Conservation (phyloP, 2,113 vertebrate genomes). For the Emydocephalus ijimae region DNA sequence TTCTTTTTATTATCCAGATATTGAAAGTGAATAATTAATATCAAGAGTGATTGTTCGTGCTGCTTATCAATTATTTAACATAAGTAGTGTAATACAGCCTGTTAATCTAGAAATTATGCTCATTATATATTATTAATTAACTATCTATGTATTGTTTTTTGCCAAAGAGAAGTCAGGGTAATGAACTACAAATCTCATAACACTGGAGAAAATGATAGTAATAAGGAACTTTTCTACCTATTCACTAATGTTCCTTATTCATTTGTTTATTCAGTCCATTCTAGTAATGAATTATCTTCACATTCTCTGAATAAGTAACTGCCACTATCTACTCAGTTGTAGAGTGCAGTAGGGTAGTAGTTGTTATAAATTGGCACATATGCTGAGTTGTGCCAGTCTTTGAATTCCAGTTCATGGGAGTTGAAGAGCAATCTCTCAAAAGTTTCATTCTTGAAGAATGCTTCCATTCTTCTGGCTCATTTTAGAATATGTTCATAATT, state of each 20-base stretch:
- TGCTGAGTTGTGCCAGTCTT: neutral
- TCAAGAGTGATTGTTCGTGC: neutral
- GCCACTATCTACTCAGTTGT: neutral
- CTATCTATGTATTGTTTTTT: neutral
- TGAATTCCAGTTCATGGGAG: neutral
- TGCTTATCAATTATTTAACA: slow-evolving; percentile 8
- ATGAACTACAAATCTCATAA: neutral
- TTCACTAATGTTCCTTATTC: neutral
- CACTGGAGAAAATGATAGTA: neutral
- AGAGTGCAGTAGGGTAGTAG: neutral
- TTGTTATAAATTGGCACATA: neutral
- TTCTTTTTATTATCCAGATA: slow-evolving; percentile 1
- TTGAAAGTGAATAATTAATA: neutral
- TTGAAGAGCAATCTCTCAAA: neutral
- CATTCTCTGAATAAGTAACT: neutral
- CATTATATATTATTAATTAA: neutral
- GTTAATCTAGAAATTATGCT: neutral
- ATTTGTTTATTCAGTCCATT: neutral
- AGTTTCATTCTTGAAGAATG: neutral
- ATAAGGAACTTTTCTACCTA: neutral
- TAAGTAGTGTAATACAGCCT: neutral
- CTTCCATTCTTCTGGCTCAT: neutral
- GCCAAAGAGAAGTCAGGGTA: neutral
- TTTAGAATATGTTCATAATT: neutral
- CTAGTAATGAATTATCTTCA: neutral